Base-by-base conservation (phyloP, 2,113 vertebrate species). In the Callithrix jacchus region DNA sequence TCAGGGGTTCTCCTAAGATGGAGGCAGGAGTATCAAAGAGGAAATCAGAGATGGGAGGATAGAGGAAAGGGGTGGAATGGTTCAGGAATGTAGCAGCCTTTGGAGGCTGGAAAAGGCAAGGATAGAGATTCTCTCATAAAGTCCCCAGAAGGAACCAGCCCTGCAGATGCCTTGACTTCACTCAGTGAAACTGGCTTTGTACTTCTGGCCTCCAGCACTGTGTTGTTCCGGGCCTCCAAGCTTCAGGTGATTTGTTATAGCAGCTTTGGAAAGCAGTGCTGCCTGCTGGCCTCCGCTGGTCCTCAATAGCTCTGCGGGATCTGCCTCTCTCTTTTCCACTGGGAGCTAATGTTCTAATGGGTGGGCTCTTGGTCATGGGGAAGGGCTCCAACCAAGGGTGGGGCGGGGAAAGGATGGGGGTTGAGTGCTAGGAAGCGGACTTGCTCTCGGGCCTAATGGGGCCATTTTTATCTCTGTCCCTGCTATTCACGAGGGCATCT, bases 351-450 rank as follows among this genome's bases (percentile, higher is more conserved):
- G 8, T 56, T n/a, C 9, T 27, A 35, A 2, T 0, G 21, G 23
- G 7, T 8, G 1, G 2, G 80, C 27, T 42, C 1, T 2, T 5
- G 17, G 5, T 40, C 4, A 0, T 3, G 16, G 30, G 42, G 49
- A n/a, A n/a, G 25, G 8, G 1, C 21, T 23, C 4, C 20, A 68
- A 37, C 5, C 32, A 6, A 32, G 27, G 27, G 61, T 14, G 27
- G 27, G 61, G 12, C 30, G 0, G 8, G n/a, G 8, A 20, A 76
- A 42, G 56, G 42, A 5, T 0, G 12, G 58, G 27, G 13, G 21
- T 16, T 3, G 17, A 87, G 56, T 5, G 10, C 76, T 14, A 21
- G 42, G 1, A 3, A 45, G 9, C n/a, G 66, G 30, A 11, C 35
- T 18, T 47, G 25, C 25, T 49, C 14, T 61, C 21, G 37, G 84